Base-by-base conservation (phyloP, 2,113 vertebrate species). In the Pseudopodoces humilis region DNA sequence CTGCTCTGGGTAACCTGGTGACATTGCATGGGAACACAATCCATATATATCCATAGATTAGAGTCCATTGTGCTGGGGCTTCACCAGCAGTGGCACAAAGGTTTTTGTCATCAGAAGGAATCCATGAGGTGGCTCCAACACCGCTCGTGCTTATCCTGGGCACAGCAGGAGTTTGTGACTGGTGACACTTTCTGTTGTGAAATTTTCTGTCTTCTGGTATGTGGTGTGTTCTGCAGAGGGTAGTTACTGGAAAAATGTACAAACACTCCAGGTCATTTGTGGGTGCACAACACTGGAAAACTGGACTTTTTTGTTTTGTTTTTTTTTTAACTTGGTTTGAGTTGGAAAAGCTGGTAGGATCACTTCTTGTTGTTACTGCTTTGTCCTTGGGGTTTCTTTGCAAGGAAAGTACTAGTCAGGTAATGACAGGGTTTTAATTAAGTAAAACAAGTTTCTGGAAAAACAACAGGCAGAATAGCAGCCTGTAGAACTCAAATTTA, bases 351-450 rank as follows among this genome's bases (percentile, higher is more conserved):
- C 82, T 71, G 47, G 28, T 46, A 9, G 47, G 62, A 71, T 46
- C 35, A 37, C 65, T 78, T 55, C 33, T 19, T 35, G 37, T 19
- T 30, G 69, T 68, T 83, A 74, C 23, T 72, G 12, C 52, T 83
- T 56, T 77, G 19, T 74, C 43, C 33, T 75, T 68, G 15, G 8
- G 24, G 11, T 28, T 71, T 88, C 63, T 78, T 78, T 67, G 49
- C 59, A 70, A 70, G 65, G 67, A 62, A 65, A 65, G 31, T 28
- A 14, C 59, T 77, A 83, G 64, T 63, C 87, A 83, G 87, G 56
- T 90, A 83, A 90, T 90, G 79, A 70, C 35, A 8, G 87, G 49
- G 56, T 63, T 90, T 90, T 77, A 63, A 83, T 83, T 83, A 83
- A 63, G 79, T 88, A 63, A 86, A 79, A 58, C 49, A 28, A 74